Conservation (phyloP, 2,888 invertebrate species). For the Coelinius sp. region DNA sequence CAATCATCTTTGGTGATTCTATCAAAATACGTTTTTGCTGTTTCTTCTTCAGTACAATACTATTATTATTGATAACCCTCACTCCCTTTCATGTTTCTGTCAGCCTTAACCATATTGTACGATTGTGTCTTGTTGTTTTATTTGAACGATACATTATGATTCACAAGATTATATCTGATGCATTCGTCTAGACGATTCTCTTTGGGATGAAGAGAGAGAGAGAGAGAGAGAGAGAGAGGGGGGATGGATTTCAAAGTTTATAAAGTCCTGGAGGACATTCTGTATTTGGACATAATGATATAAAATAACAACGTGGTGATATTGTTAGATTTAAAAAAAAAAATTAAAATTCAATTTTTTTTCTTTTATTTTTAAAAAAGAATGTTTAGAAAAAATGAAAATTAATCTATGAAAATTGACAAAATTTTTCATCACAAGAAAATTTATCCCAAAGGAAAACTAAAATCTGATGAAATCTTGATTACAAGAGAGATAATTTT, state of each 20-base stretch:
- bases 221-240: slow-evolving; percentile 58
- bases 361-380: too few species aligned
- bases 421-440: too few species aligned
- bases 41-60: not conserved
- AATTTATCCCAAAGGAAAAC: too few species aligned
- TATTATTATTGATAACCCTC: not conserved
- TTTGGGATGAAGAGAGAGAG: not conserved
- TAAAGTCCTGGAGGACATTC: not conserved
- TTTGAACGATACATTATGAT: slow-evolving; percentile 68
- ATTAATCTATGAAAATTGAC: too few species aligned
- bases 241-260: slow-evolving; percentile 21
- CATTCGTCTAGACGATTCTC: slow-evolving; percentile 65
- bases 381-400: too few species aligned
- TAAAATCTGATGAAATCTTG: too few species aligned
- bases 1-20: not conserved
- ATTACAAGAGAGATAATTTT: too few species aligned
- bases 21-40: not conserved
- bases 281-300: not conserved
- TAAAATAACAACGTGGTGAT: too few species aligned
- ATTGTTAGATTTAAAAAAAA: too few species aligned
- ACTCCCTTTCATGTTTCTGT: not conserved
- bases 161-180: slow-evolving; percentile 67
- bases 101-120: not conserved
- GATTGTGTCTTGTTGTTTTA: slow-evolving; percentile 55
- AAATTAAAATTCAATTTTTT: too few species aligned